Conservation (phyloP, 2,888 invertebrate genomes). For the Pammene aurita region DNA sequence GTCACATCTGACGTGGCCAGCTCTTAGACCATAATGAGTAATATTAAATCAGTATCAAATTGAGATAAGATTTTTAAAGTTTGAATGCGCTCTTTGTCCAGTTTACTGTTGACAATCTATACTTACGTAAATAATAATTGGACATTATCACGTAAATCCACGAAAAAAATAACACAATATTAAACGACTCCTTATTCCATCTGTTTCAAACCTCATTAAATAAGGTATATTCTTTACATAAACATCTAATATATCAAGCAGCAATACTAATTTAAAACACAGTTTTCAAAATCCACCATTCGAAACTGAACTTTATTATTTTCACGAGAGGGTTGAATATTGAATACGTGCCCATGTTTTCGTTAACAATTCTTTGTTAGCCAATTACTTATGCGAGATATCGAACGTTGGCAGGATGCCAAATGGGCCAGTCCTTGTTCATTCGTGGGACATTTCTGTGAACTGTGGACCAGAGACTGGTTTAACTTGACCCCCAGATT, state of each 20-base stretch:
- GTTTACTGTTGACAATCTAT: too few species aligned
- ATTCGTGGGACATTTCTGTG: neutral
- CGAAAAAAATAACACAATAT: neutral
- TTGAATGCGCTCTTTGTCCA: too few species aligned
- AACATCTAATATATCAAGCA: constrained; percentile 20
- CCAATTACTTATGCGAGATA: constrained; percentile 36
- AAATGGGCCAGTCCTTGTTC: constrained; percentile 29
- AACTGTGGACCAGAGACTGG: neutral
- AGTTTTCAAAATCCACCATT: neutral
- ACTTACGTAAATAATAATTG: too few species aligned
- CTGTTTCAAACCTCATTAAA: constrained; percentile 17
- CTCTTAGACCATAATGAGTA: too few species aligned
- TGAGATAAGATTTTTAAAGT: too few species aligned
- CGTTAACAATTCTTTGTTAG: constrained; percentile 34
- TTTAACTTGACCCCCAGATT: neutral
- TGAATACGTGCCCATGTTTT: neutral
- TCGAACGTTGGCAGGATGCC: constrained; percentile 33
- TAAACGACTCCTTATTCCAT: neutral
- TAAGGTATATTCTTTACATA: constrained; percentile 3
- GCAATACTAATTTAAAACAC: constrained; percentile 17
- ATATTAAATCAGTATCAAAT: too few species aligned
- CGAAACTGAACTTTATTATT: neutral
- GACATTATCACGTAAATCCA: neutral
- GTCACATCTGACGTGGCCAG: too few species aligned
- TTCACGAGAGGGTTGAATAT: neutral